Evolutionary conservation across 2,888 invertebrate genomes (phyloP), one percentile per base, ranked within the genome.

Genomic region (Chloroclystis v-ata): DNA sequence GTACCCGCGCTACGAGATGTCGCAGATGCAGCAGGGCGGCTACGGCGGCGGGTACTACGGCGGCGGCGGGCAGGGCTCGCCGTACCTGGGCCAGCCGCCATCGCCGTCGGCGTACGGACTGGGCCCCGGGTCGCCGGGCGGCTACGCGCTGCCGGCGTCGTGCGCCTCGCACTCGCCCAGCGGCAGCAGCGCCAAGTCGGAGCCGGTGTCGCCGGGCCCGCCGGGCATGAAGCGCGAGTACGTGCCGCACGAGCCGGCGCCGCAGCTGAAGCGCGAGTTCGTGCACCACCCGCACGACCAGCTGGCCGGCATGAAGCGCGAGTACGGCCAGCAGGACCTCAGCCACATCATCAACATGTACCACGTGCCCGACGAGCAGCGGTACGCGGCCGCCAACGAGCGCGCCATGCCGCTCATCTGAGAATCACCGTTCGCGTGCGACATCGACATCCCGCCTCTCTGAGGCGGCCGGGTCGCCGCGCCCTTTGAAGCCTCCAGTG

Each of bases 1-100:
- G 30, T 97, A 97, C 80, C 93, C 95, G 9, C 92, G 97, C 58
- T 96, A 96, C 84, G 96, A 97, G 75, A 95, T 96, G 92, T 89
- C 92, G 1, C 96, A 96, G 79, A 95, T 95, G 94, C 93, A 94
- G 67, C 92, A 92, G 72, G 89, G 91, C 37, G 89, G 91, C 3
- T 90, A 91, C 60, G 91, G 91, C 47, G 93, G 93, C 58, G 92
- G 94, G 81, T 95, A 95, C 82, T 92, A 93, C 49, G 91, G 92
- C 55, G 92, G 92, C 55, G 92, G 90, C 35, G 90, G 91, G 0
- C 92, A 91, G 59, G 92, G 94, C 26, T 94, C 94, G 10, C 95
- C 95, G 0, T 95, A 95, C 75, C 88, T 92, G 63, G 92, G 91
- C 60, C 92, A 90, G 81, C 92, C 90, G 41, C 91, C 92, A 29